phyloP scores from a whole-genome alignment of 2,888 invertebrate species.

The Hyppa rectilinea region DNA sequence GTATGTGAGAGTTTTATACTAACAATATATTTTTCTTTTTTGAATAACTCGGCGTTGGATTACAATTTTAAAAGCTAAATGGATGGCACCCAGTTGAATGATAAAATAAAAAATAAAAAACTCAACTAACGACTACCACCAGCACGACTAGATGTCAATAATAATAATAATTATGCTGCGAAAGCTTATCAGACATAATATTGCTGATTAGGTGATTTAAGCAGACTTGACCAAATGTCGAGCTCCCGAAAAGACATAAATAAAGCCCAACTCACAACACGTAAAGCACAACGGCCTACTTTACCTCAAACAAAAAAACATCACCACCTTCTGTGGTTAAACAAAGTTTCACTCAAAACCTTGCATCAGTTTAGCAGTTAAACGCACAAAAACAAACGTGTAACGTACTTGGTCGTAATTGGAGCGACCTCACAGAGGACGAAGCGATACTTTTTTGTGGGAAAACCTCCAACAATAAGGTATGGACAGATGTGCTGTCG shows the following conservation, averaged over 20 bases:
- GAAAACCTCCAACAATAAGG: conserved; percentile 61
- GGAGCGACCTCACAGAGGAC: conserved; percentile 63
- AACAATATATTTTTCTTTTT: not conserved
- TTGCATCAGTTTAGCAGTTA: conserved; percentile 44
- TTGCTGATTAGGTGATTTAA: not conserved
- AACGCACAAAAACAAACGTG: conserved; percentile 58
- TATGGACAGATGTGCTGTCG: conserved; percentile 42
- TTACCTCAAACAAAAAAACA: not conserved
- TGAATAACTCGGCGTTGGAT: not conserved
- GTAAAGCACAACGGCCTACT: not conserved
- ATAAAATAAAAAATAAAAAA: too few relatives aligned
- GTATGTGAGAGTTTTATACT: not conserved
- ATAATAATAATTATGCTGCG: not conserved
- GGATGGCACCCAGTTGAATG: not conserved
- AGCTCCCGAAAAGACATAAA: too few relatives aligned
- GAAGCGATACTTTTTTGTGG: conserved; percentile 61
- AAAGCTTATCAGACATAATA: not conserved
- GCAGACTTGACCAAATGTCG: not conserved
- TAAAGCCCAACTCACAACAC: not conserved
- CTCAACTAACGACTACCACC: not conserved
- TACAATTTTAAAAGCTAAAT: not conserved
- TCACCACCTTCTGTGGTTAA: not conserved
- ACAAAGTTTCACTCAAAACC: conserved; percentile 56
- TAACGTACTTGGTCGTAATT: conserved; percentile 60
- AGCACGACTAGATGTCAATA: not conserved